Evolutionary conservation across 2,888 invertebrate species (phyloP).

Genomic region (Xylophagus ater): DNA sequence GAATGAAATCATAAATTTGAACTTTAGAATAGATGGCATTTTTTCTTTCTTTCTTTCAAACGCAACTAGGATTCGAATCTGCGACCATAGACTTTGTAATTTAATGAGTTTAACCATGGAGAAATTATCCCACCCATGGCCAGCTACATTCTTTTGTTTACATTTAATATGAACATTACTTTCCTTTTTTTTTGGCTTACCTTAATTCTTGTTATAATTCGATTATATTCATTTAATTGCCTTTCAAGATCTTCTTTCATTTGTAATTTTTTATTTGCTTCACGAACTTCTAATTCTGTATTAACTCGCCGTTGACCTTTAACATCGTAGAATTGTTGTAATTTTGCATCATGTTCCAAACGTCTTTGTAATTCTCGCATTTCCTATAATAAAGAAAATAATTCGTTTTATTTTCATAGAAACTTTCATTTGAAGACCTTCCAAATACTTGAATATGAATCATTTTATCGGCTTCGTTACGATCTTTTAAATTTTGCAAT

Average conservation of each 20-base stretch:
- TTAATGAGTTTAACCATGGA: too few relatives aligned
- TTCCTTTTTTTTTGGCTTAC: slow-evolving; percentile 29
- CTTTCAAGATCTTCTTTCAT: slow-evolving; percentile 58
- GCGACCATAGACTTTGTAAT: too few relatives aligned
- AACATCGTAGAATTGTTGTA: slow-evolving; percentile 73
- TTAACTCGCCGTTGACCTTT: slow-evolving; percentile 72
- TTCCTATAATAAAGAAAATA: slow-evolving; percentile 43
- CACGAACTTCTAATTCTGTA: slow-evolving; percentile 61
- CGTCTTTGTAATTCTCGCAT: slow-evolving; percentile 79
- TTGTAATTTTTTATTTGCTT: slow-evolving; percentile 55
- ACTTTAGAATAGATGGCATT: too few relatives aligned
- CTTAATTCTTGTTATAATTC: slow-evolving; percentile 64
- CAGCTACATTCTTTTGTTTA: too few relatives aligned
- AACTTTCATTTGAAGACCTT: neutral
- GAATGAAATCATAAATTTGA: too few relatives aligned
- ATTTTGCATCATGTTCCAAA: slow-evolving; percentile 71
- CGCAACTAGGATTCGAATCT: too few relatives aligned
- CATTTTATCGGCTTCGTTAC: slow-evolving; percentile 59
- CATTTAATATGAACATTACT: too few relatives aligned
- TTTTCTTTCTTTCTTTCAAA: too few relatives aligned
- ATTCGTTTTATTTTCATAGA: neutral
- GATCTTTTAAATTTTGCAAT: slow-evolving; percentile 66
- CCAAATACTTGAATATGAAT: slow-evolving; percentile 46
- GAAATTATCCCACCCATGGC: too few relatives aligned
- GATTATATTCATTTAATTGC: slow-evolving; percentile 59